Evolutionary conservation across 2,888 invertebrate genomes (phyloP).

Genomic region (Apocheima hispidaria): DNA sequence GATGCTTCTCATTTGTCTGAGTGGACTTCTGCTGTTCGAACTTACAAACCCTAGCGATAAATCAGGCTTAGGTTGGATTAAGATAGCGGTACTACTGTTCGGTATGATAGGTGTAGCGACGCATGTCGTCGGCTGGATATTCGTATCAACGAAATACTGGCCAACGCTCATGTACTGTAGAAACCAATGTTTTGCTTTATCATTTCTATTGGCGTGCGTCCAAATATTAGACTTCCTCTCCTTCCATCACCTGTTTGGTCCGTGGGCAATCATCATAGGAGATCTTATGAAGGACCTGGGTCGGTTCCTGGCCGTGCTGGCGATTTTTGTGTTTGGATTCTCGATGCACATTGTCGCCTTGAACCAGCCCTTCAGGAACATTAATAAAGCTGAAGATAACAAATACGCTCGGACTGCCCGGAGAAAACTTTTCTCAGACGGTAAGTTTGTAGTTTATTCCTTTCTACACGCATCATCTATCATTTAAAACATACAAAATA

Average conservation of each 20-base stretch:
- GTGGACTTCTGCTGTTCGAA: conserved; percentile 97
- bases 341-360: conserved; percentile 98
- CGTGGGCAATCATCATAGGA: conserved; percentile 99
- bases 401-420: conserved; percentile 84
- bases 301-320: conserved; percentile 98
- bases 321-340: conserved; percentile 99
- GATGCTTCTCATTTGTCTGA: conserved; percentile 97
- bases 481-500: conserved; percentile 28
- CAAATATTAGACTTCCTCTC: conserved; percentile 99
- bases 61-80: conserved; percentile 98
- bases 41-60: conserved; percentile 99
- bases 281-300: conserved; percentile 97
- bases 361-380: conserved; percentile 96
- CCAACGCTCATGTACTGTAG: conserved; percentile 96
- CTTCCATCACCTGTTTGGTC: conserved; percentile 99
- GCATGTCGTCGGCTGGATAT: conserved; percentile 93
- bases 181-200: conserved; percentile 98
- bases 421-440: conserved; percentile 89
- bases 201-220: conserved; percentile 98
- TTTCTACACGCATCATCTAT: conserved; percentile 34
- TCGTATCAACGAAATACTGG: conserved; percentile 90
- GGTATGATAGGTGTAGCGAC: conserved; percentile 96
- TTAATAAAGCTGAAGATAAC: conserved; percentile 87
- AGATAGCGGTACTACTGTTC: conserved; percentile 93
- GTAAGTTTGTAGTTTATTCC: conserved; percentile 80